Base-by-base conservation (phyloP, 2,113 vertebrate genomes). In the Limnothrissa miodon region DNA sequence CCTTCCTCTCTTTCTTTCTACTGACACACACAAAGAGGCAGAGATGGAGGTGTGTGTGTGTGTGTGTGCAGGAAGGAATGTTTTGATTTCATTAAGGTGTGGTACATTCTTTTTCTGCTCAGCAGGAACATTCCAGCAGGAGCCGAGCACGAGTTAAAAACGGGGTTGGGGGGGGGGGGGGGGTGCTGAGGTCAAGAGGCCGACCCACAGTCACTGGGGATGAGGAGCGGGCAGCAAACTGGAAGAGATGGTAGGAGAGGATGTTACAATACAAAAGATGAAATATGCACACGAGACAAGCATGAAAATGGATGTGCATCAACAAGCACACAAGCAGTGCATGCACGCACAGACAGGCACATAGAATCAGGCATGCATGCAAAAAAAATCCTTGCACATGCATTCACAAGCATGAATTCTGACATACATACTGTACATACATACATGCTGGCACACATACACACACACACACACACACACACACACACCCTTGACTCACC, bases 241-340 rank as follows among this genome's bases (percentile, higher is more conserved):
- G 59, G 59, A 66, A 0, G 59, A 66, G 59, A 29, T 25, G 25
- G n/a, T 7, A 66, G 59, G 25, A n/a, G 7, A 66, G 25, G 44
- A 83, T 85, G 45, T 86, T 88, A 84, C 83, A 81, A 82, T 39
- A 81, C 10, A 83, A 81, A 86, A 59, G 42, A 78, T 15, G 42
- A 82, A 29, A 79, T 29, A 15, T 36, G 42, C 74, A 79, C 29
- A 56, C 82, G 62, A 78, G 15, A 46, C 39, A 23, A 5, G 13
- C 17, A 56, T 56, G 53, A 17, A 56, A 17, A 56, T 23, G 23
- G 1, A 56, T 48, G 2, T 21, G 23, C 17, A 56, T 23, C 23
- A 56, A 21, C 4, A 56, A 56, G 5, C 53, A 56, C 4, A 4
- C 53, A 23, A 23, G 17, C 53, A 56, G 6, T 4, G 42, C 42